phyloP scores from a whole-genome alignment of 2,113 vertebrate species.

The Argyrosomus japonicus region DNA sequence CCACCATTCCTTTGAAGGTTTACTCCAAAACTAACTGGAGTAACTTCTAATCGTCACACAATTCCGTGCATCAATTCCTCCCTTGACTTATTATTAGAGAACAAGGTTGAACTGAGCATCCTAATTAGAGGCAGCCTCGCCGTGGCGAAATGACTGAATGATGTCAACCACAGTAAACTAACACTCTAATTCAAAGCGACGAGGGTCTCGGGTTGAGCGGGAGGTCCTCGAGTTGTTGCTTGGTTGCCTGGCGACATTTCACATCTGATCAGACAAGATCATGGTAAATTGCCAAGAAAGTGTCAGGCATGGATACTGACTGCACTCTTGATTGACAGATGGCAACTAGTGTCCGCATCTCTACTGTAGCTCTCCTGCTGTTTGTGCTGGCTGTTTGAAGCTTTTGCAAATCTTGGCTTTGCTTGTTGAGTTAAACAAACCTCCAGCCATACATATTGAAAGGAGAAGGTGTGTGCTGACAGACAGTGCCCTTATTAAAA shows the following conservation, averaged over 20 bases:
- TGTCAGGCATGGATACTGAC: conserved; percentile 17
- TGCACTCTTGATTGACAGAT: conserved; percentile 63
- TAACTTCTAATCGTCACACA: conserved; percentile 3
- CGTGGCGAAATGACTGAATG: conserved; percentile 44
- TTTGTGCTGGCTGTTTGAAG: conserved; percentile 55
- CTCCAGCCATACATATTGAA: conserved; percentile 64
- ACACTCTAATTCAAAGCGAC: conserved; percentile 56
- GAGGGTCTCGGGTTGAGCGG: conserved; percentile 32
- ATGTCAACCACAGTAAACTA: conserved; percentile 45
- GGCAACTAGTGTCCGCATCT: conserved; percentile 31
- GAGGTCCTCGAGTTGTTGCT: conserved; percentile 51
- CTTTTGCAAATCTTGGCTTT: conserved; percentile 50
- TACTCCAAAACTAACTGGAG: conserved; percentile 26
- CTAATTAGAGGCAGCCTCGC: conserved; percentile 52
- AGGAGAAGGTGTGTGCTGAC: conserved; percentile 50
- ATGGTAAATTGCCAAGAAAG: conserved; percentile 22
- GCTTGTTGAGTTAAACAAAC: conserved; percentile 57
- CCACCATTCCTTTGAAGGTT: conserved; percentile 23
- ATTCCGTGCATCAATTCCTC: neutral
- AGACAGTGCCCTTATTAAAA: conserved; percentile 79
- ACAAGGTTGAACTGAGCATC: conserved; percentile 17
- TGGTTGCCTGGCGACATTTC: conserved; percentile 43
- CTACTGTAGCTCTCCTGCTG: conserved; percentile 43
- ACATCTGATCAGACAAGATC: conserved; percentile 51
- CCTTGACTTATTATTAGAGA: neutral